Base-by-base conservation (phyloP, 2,888 invertebrate species). In the Cyclophora albipunctata region DNA sequence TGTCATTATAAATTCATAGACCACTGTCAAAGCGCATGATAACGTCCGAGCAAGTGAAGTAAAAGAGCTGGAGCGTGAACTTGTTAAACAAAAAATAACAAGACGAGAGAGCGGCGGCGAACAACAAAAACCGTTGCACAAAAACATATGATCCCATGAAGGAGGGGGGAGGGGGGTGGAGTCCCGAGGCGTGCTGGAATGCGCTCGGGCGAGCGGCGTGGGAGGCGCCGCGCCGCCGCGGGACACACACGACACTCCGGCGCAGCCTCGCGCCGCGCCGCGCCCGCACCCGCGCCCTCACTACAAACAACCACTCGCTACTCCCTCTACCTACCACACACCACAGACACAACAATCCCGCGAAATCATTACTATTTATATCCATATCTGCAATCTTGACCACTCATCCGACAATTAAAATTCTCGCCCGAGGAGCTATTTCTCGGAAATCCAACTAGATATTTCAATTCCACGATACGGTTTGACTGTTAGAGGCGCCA, bases 71-170 rank as follows among this genome's bases (percentile, higher is more conserved):
- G 75, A 84, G 84, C 84, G 84, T 86, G 84, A 85, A 86, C 75
- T 81, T 73, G 69, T 69, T 74, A 59, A 75, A 73, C 71, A 83
- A 84, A 84, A 82, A 87, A 83, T 70, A 78, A 83, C 71, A 75
- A 75, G 77, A 80, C 72, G 75, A 74, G 75, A 80, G 73, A 71
- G 78, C 80, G 81, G 83, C 85, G 86, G 86, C 78, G 79, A 86
- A 86, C 85, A 85, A 87, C 87, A 88, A 88, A 88, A 88, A 88
- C 88, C 86, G 88, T 87, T 88, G 86, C 84, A 86, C 81, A 88
- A 88, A 88, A 88, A 88, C 88, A 88, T 88, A 88, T 88, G 88
- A 88, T 87, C 86, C 83, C 82, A 81, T 78, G 85, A 81, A 84
- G 83, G 81, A 75, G 70, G 71, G 64, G 80, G 81, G 78, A 75